A percentile compares a stretch with the other conserved stretches of the same genome.
Evolutionary conservation across 1,140 invertebrate genomes (phyloP).

Genomic region (Polyergus mexicanus): DNA sequence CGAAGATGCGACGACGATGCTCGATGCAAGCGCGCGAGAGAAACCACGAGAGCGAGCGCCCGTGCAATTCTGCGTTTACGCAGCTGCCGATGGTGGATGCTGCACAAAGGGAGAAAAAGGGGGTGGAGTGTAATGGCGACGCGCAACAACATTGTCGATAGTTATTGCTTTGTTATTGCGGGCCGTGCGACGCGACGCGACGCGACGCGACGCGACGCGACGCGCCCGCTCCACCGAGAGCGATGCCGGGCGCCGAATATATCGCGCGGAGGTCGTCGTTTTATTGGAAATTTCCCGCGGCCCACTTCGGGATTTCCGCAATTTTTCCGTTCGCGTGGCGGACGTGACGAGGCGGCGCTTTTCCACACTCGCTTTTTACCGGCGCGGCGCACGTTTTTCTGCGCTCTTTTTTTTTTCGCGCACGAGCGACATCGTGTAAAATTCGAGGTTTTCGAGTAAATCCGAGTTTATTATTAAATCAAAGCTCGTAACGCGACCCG

Average conservation of each 20-base stretch:
- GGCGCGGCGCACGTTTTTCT: slow-evolving; percentile 17
- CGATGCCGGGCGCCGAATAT: slow-evolving; percentile 55
- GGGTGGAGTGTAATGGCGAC: slow-evolving; percentile 65
- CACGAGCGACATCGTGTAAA: slow-evolving; percentile 46
- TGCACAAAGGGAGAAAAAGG: background rate
- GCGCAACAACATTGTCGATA: slow-evolving; percentile 69
- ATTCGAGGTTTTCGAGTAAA: slow-evolving; percentile 48
- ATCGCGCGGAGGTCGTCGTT: slow-evolving; percentile 71
- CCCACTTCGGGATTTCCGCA: slow-evolving; percentile 70
- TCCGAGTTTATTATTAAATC: slow-evolving; percentile 61
- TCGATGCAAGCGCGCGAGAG: background rate
- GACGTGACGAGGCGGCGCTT: slow-evolving; percentile 68
- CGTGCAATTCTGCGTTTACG: slow-evolving; percentile 68
- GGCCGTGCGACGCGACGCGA: slow-evolving; percentile 58
- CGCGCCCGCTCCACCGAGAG: slow-evolving; percentile 15
- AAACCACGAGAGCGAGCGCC: background rate
- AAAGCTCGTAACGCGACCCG: slow-evolving; percentile 49
- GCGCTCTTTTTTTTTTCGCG: slow-evolving; percentile 39
- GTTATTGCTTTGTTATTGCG: slow-evolving; percentile 78
- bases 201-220: slow-evolving; percentile 33
- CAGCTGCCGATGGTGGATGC: slow-evolving; percentile 55
- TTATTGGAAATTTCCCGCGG: slow-evolving; percentile 75
- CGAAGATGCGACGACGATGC: background rate
- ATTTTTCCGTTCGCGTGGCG: slow-evolving; percentile 66
- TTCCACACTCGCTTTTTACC: slow-evolving; percentile 48